Percentiles rank a stretch among this genome's conserved stretches.
phyloP scores from a whole-genome alignment of 1,140 invertebrate species.

The Plutomurus gul region DNA sequence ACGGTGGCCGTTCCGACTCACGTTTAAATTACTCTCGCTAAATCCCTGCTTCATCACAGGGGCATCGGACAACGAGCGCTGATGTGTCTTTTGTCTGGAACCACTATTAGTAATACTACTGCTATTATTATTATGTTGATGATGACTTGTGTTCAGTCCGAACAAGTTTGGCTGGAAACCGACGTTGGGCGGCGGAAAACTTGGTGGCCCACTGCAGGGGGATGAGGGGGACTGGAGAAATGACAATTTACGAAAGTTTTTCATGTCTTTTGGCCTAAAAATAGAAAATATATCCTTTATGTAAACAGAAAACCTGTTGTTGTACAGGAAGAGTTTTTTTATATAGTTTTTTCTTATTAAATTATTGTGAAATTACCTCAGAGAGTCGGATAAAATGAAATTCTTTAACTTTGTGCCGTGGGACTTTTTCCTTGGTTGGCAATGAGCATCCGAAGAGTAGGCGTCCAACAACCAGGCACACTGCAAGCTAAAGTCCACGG shows the following conservation, averaged over 20 bases:
- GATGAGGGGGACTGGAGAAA: constrained; percentile 39
- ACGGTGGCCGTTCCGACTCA: constrained; percentile 37
- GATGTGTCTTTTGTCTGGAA: constrained; percentile 68
- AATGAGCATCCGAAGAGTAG: constrained; percentile 78
- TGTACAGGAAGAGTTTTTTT: too few species aligned
- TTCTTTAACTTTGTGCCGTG: constrained; percentile 84
- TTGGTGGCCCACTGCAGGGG: background rate
- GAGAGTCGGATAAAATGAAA: constrained; percentile 84
- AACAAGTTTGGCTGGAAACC: background rate
- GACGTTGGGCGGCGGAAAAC: background rate
- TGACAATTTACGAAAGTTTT: constrained; percentile 38
- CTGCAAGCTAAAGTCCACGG: constrained; percentile 92
- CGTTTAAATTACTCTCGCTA: constrained; percentile 45
- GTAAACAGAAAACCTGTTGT: too few species aligned
- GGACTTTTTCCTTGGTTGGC: constrained; percentile 76
- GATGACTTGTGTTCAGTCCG: too few species aligned
- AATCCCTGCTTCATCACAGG: constrained; percentile 66
- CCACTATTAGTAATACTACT: background rate
- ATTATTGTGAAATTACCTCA: constrained; percentile 64
- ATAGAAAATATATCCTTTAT: background rate
- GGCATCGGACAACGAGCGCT: constrained; percentile 89
- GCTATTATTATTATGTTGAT: too few species aligned
- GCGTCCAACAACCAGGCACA: constrained; percentile 95
- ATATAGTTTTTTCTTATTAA: background rate
- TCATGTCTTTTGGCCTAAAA: constrained; percentile 50